These are phyloP conservation scores for Hypomecis punctinalis DNA, from an alignment of 2,888 invertebrate species.

Conservation along the genomic window DNA sequence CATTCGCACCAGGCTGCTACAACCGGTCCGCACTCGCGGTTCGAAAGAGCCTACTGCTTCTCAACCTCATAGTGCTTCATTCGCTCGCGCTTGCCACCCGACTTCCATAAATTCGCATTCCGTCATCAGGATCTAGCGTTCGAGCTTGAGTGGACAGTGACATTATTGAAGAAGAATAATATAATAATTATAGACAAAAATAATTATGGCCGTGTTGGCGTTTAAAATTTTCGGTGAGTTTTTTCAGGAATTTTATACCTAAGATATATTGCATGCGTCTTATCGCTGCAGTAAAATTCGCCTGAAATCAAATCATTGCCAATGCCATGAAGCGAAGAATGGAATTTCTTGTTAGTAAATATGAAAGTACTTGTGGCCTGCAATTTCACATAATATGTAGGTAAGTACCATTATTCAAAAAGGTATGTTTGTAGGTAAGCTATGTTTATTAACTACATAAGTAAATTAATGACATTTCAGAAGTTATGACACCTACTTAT, in stretches of 20 bases:
- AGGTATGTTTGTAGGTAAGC: no score
- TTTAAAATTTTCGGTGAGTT: constrained; percentile 72
- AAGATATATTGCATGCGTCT: background rate
- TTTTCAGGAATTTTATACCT: background rate
- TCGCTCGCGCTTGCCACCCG: constrained; percentile 22
- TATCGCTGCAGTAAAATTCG: constrained; percentile 13
- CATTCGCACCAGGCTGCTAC: constrained; percentile 21
- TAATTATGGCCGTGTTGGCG: constrained; percentile 70
- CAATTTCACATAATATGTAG: no score
- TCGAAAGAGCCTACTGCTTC: constrained; percentile 13
- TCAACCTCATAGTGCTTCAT: constrained; percentile 11
- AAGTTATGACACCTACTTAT: no score
- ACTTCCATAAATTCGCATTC: constrained; percentile 10
- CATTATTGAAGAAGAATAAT: constrained; percentile 28
- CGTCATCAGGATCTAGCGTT: constrained; percentile 26
- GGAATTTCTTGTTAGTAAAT: no score
- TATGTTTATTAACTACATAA: no score
- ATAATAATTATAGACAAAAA: constrained; percentile 17
- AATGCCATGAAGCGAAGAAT: background rate
- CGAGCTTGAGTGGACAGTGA: constrained; percentile 40
- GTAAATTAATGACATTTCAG: no score
- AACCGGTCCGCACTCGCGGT: constrained; percentile 37
- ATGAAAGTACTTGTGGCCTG: no score
- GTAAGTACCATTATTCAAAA: no score
- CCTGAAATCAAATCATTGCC: constrained; percentile 10